These are phyloP conservation scores for Thereva unica DNA, from an alignment of 2,888 invertebrate species.

Conservation along the genomic window DNA sequence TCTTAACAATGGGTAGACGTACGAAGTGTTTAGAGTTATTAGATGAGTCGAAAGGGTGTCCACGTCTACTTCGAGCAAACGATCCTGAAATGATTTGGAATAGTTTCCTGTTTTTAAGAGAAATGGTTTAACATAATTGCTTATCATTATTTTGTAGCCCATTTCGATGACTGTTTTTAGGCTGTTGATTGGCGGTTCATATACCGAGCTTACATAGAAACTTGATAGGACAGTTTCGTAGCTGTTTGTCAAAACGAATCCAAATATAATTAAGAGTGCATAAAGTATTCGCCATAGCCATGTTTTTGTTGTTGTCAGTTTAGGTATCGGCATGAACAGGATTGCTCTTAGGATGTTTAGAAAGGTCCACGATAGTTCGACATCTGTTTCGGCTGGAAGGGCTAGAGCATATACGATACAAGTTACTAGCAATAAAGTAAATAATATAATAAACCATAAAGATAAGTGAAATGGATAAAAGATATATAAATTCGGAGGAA, in stretches of 20 bases:
- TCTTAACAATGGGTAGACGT: constrained; percentile 43
- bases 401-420: too few species aligned
- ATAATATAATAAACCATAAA: too few species aligned
- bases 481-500: too few species aligned
- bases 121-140: constrained; percentile 45
- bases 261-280: constrained; percentile 42
- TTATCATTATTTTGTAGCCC: constrained; percentile 42
- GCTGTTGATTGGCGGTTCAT: constrained; percentile 42
- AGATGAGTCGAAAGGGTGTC: constrained; percentile 33
- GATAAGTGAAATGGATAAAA: too few species aligned
- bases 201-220: constrained; percentile 46
- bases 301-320: not conserved
- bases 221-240: constrained; percentile 48
- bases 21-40: constrained; percentile 28
- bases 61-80: constrained; percentile 36
- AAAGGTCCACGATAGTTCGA: too few species aligned
- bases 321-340: constrained; percentile 25
- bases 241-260: constrained; percentile 48
- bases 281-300: constrained; percentile 1
- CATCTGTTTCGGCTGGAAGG: too few species aligned
- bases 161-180: constrained; percentile 43
- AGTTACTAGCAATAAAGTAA: too few species aligned
- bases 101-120: constrained; percentile 45
- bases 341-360: constrained; percentile 12
- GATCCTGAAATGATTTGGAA: constrained; percentile 41